These are phyloP conservation scores for Oligia strigilis DNA, from an alignment of 2,888 invertebrate species.

Conservation along the genomic window DNA sequence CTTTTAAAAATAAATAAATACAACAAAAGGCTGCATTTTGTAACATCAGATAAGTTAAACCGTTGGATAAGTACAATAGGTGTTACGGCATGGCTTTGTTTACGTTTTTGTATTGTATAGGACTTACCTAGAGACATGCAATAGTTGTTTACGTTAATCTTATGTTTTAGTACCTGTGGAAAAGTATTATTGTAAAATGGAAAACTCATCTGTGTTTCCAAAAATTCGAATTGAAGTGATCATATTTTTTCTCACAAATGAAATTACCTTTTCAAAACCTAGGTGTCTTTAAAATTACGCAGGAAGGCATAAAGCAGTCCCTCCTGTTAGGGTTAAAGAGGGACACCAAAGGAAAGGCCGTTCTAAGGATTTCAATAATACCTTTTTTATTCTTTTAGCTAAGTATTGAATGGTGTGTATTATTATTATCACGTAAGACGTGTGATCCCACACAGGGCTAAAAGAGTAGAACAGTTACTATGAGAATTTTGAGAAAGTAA, in stretches of 20 bases:
- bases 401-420: not conserved
- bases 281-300: not conserved
- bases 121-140: not conserved
- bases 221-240: not conserved
- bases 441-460: not conserved
- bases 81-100: conserved; percentile 12
- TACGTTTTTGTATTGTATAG: conserved; percentile 19
- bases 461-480: not conserved
- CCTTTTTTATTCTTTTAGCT: too few species aligned
- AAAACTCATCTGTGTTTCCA: not conserved
- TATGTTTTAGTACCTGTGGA: not conserved
- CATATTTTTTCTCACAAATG: not conserved
- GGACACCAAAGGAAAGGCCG: not conserved
- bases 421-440: not conserved
- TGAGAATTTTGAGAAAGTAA: too few species aligned
- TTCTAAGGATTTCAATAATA: too few species aligned
- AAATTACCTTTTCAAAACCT: not conserved
- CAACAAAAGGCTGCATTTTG: conserved; percentile 34
- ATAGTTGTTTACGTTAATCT: not conserved
- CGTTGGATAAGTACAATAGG: conserved; percentile 27
- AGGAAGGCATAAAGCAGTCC: not conserved
- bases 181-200: not conserved
- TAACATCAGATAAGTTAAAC: conserved; percentile 45
- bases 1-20: conserved; percentile 14
- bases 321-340: not conserved